Evolutionary conservation across 2,797 vertebrate species (phyloP).

Genomic region (Dendrocincla fuliginosa): DNA sequence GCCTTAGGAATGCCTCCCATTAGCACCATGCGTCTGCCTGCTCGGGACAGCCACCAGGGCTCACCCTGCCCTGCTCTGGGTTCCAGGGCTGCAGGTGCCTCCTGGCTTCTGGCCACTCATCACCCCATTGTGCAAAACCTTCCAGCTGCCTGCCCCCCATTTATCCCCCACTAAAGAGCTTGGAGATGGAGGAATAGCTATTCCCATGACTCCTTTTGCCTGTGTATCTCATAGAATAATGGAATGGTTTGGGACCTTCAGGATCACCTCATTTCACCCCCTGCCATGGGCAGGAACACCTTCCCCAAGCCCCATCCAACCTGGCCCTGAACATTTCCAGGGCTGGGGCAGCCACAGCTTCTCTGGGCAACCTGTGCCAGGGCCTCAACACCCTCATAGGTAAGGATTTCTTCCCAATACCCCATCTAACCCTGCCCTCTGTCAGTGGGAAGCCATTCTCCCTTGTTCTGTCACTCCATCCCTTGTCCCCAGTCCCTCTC

Average conservation of each 20-base stretch:
- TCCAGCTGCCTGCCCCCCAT: background rate
- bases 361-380: background rate
- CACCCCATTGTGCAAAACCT: background rate
- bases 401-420: background rate
- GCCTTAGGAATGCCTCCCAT: background rate
- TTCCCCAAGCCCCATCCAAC: background rate
- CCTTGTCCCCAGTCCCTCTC: background rate
- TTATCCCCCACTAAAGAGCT: background rate
- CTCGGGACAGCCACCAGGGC: rapidly evolving
- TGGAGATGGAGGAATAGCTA: background rate
- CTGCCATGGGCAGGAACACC: background rate
- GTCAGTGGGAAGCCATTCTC: rapidly evolving
- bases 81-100: background rate
- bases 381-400: background rate
- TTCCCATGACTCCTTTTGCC: background rate
- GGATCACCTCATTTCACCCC: background rate
- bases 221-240: background rate
- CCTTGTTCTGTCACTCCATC: background rate
- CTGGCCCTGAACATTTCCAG: background rate
- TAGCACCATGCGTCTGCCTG: background rate
- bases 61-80: background rate
- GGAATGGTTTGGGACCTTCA: background rate
- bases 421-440: background rate
- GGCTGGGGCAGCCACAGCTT: background rate
- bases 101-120: background rate